Evolutionary conservation across 2,113 vertebrate species (phyloP), one percentile per base, ranked within the genome.

Genomic region (Hippocampus guttulatus): DNA sequence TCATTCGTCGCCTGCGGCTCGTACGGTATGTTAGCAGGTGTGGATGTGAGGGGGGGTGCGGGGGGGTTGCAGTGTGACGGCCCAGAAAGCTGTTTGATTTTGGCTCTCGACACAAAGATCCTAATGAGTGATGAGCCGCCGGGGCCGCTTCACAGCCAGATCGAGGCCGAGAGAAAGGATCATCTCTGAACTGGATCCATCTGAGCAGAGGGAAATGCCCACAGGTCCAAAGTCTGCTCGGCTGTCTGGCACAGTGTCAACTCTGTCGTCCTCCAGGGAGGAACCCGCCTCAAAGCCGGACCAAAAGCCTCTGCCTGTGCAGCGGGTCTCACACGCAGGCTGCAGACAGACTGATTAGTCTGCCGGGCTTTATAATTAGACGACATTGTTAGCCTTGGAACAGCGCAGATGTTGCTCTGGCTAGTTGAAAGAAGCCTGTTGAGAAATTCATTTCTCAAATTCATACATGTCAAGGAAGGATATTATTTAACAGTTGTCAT

Each of bases 301-400:
- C 30, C 61, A 5, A 51, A 61, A 38, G 27, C 45, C 33, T 2
- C 8, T 1, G 76, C 69, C 68, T 64, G 63, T 64, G 63, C 47
- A 74, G 64, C 38, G 9, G 45, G 43, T 68, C 73, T 87, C 74
- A 51, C 79, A 79, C 15, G 55, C 69, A 78, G 78, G 52, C 78
- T 67, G 64, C 80, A 83, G 84, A 89, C 85, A 67, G 86, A 77
- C 81, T 85, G 84, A 88, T 89, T 86, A 75, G 84, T 84, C 86
- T 85, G 81, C 61, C 1, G 86, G 80, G 84, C 74, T 78, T 82
- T 81, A 79, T 81, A 79, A 85, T 86, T 76, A 77, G 73, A 75
- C 83, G 73, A 58, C 75, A 74, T 30, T 78, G 82, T 89, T 88
- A 78, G 76, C 75, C 14, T 75, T 87, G 85, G 85, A 88, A 77